These are phyloP conservation scores for Poeciliopsis presidionis DNA, from an alignment of 2,797 vertebrate genomes.

Conservation along the genomic window DNA sequence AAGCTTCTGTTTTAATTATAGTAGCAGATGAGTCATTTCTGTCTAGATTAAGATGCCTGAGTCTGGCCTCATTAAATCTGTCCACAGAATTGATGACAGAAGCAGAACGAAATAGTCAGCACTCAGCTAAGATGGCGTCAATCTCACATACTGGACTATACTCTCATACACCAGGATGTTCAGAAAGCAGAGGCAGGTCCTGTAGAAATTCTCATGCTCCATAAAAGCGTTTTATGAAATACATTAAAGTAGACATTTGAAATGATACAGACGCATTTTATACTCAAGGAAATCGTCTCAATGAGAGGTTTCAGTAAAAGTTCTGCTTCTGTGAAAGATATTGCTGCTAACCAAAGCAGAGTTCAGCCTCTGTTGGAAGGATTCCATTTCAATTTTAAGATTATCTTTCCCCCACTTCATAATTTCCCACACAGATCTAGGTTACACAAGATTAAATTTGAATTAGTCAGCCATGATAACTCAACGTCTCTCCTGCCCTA, in stretches of 20 bases:
- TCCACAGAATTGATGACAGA: conserved; percentile 5
- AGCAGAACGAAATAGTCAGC: background rate
- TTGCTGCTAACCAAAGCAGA: too few relatives aligned
- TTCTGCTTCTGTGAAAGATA: too few relatives aligned
- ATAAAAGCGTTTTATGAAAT: background rate
- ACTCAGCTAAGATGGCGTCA: background rate
- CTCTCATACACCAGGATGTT: background rate
- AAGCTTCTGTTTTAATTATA: conserved; percentile 9
- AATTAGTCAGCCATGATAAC: too few relatives aligned
- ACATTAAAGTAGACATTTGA: background rate
- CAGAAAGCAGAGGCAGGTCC: background rate
- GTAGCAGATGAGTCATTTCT: conserved; percentile 7
- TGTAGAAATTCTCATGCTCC: background rate
- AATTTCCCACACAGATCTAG: too few relatives aligned
- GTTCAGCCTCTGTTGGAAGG: too few relatives aligned
- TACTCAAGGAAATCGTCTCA: background rate
- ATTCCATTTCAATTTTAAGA: too few relatives aligned
- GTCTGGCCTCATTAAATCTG: background rate
- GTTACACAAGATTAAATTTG: too few relatives aligned
- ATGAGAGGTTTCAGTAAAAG: too few relatives aligned
- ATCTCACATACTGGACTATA: background rate
- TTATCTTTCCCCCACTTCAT: too few relatives aligned
- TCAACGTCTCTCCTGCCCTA: too few relatives aligned
- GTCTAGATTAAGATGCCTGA: conserved; percentile 2
- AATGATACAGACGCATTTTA: background rate